Conservation (phyloP, 2,113 vertebrate species). For the Saguinus midas region DNA sequence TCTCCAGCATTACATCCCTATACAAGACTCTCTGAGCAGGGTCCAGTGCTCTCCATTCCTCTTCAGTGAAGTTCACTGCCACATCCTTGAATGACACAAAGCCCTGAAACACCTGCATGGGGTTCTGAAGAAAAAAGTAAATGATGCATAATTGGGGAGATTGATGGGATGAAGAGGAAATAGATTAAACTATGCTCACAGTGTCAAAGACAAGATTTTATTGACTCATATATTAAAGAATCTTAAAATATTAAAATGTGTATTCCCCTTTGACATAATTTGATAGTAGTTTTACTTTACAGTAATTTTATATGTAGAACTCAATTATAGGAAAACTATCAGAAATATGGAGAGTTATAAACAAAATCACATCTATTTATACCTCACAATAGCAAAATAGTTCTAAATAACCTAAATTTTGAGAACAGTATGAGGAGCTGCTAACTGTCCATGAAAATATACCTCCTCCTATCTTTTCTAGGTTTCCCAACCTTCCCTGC, state of each 20-base stretch:
- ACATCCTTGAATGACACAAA: background rate
- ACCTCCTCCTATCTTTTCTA: background rate
- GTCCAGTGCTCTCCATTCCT: background rate
- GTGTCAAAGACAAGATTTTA: background rate
- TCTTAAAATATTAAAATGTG: background rate
- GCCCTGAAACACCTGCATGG: background rate
- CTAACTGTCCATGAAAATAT: background rate
- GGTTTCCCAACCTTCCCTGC: background rate
- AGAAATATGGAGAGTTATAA: background rate
- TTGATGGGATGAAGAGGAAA: background rate
- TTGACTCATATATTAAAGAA: background rate
- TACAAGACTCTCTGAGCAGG: background rate
- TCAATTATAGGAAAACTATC: background rate
- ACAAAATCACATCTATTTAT: background rate
- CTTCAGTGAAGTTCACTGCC: background rate
- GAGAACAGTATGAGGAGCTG: background rate
- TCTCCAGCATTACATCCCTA: background rate
- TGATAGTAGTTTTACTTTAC: background rate
- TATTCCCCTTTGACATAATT: background rate
- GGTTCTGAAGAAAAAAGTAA: background rate
- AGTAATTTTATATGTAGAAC: background rate
- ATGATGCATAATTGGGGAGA: background rate
- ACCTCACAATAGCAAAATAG: background rate
- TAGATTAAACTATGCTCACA: background rate
- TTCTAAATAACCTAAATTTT: background rate